phyloP scores from a whole-genome alignment of 2,888 invertebrate genomes.

The Spicauda simplicius region DNA sequence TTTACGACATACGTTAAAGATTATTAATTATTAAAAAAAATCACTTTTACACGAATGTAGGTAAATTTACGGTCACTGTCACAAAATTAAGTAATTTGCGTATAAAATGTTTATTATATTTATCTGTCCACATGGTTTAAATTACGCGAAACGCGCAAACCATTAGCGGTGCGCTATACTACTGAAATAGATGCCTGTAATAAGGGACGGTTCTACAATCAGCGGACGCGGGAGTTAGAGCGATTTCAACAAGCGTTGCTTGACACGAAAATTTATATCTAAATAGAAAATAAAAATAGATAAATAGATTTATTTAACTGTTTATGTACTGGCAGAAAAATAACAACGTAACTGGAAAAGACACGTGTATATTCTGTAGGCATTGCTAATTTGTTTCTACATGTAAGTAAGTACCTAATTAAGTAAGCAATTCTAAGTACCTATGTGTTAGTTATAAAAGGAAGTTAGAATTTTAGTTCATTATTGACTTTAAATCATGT shows the following conservation, averaged over 20 bases:
- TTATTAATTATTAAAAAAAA: background rate
- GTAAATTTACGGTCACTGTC: slow-evolving; percentile 11
- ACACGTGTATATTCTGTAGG: too few species aligned
- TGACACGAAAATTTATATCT: background rate
- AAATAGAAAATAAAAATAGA: too few species aligned
- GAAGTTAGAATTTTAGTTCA: too few species aligned
- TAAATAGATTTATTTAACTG: too few species aligned
- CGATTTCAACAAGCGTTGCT: background rate
- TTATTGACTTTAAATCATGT: too few species aligned
- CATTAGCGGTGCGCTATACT: slow-evolving; percentile 18
- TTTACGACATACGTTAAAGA: background rate
- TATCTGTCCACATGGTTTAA: slow-evolving; percentile 26
- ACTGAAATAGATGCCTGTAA: slow-evolving; percentile 28
- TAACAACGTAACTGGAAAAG: too few species aligned
- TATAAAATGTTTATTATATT: slow-evolving; percentile 27
- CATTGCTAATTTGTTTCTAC: too few species aligned
- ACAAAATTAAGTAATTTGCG: slow-evolving; percentile 11
- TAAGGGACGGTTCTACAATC: background rate
- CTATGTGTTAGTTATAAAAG: too few species aligned
- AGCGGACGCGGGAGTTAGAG: slow-evolving; percentile 15
- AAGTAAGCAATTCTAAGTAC: too few species aligned
- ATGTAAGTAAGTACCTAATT: too few species aligned
- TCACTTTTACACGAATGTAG: background rate
- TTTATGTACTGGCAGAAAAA: too few species aligned
- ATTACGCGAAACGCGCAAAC: slow-evolving; percentile 27